These are phyloP conservation scores for Eolophus roseicapilla DNA, from an alignment of 2,113 vertebrate species.

Conservation along the genomic window DNA sequence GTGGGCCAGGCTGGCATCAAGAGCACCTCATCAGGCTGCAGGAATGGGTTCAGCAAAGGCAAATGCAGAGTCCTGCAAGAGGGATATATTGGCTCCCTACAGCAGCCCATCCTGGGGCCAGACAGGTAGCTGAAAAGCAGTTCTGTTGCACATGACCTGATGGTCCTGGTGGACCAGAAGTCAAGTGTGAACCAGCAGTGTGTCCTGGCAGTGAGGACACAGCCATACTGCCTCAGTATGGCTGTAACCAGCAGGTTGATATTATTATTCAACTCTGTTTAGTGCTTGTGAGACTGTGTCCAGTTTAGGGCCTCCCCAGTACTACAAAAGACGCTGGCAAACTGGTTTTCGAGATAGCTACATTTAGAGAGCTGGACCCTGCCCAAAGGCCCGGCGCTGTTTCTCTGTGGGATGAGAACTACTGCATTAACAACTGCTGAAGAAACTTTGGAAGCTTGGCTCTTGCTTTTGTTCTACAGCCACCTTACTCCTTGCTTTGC, in stretches of 20 bases:
- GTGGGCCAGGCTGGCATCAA: background rate
- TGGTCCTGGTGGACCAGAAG: background rate
- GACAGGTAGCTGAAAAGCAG: background rate
- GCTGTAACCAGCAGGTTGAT: background rate
- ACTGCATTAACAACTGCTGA: background rate
- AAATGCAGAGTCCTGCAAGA: background rate
- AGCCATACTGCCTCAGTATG: background rate
- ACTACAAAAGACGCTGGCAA: background rate
- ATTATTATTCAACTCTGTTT: background rate
- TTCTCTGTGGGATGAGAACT: background rate
- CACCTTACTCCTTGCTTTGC: background rate
- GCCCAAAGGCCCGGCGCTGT: background rate
- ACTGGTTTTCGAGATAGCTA: background rate
- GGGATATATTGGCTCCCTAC: background rate
- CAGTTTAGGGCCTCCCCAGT: background rate
- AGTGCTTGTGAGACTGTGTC: background rate
- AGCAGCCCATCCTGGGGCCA: background rate
- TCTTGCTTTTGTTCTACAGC: background rate
- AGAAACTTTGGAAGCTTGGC: background rate
- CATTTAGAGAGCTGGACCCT: background rate
- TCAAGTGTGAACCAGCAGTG: background rate
- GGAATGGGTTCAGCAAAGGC: background rate
- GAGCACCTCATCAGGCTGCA: background rate
- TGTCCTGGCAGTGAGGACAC: rapidly evolving
- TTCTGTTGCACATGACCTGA: background rate